Percentiles rank a stretch among this genome's conserved stretches.
phyloP scores from a whole-genome alignment of 2,888 invertebrate species.

The Zonitis immaculata region DNA sequence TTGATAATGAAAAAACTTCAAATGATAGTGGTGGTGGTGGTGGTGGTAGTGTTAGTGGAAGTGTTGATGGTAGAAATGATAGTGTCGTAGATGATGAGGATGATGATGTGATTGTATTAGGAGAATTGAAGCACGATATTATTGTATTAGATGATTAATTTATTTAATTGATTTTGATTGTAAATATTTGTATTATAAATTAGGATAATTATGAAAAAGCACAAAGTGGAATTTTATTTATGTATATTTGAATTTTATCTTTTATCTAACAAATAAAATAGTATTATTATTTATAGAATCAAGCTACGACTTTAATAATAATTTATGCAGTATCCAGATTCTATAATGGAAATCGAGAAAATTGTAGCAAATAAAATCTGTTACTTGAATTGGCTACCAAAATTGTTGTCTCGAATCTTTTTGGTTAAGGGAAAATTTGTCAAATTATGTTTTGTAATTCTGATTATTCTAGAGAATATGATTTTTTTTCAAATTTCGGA shows the following conservation, averaged over 20 bases:
- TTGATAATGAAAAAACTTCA: conserved; percentile 6
- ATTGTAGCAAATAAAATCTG: too few species aligned
- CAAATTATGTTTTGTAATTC: too few species aligned
- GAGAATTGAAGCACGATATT: conserved; percentile 29
- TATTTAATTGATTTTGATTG: not conserved
- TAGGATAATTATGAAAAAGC: not conserved
- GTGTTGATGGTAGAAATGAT: not conserved
- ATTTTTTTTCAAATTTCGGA: too few species aligned
- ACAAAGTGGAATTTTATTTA: not conserved
- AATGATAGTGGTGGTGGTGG: conserved; percentile 7
- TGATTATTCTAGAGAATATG: too few species aligned
- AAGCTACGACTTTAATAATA: not conserved
- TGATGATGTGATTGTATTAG: conserved; percentile 35
- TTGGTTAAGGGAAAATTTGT: too few species aligned
- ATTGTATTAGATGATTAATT: conserved; percentile 39
- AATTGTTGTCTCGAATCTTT: too few species aligned
- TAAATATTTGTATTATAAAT: conserved; percentile 1
- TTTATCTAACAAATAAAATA: not conserved
- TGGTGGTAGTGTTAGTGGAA: not conserved
- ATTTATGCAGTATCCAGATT: too few species aligned
- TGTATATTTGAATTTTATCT: not conserved
- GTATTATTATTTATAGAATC: not conserved
- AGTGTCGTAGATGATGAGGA: conserved; percentile 23
- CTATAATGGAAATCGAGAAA: too few species aligned
- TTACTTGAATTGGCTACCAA: too few species aligned